A percentile compares a stretch with the other conserved stretches of the same genome.
These are phyloP conservation scores for Petrocephalus schoutedeni DNA, from an alignment of 2,797 vertebrate genomes.

Conservation along the genomic window DNA sequence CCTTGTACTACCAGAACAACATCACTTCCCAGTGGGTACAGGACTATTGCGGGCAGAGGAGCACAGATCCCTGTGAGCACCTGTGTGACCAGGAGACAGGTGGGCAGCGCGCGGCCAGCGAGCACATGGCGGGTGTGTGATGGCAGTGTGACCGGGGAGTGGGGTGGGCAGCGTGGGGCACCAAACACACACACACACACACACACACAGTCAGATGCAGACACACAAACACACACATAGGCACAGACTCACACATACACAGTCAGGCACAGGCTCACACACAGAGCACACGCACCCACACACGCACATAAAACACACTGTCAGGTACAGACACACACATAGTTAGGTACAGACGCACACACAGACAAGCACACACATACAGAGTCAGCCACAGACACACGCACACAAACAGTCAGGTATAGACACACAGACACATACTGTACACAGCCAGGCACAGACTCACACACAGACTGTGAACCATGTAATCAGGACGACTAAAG, in stretches of 20 bases:
- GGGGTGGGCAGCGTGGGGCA: background rate
- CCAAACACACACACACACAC: background rate
- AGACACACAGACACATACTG: background rate
- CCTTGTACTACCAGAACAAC: constrained; percentile 92
- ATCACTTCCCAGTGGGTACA: constrained; percentile 86
- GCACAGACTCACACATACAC: background rate
- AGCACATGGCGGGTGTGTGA: background rate
- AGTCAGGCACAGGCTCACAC: background rate
- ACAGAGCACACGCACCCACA: background rate
- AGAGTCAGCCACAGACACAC: background rate
- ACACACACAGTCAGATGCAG: constrained; percentile 15
- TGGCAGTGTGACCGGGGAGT: background rate
- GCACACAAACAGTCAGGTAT: background rate
- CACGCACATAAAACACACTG: too few relatives aligned
- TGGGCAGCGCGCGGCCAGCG: constrained; percentile 50
- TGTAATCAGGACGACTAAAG: background rate
- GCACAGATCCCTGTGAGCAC: constrained; percentile 89
- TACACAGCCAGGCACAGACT: background rate
- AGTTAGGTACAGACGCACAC: background rate
- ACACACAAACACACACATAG: background rate
- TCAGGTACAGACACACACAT: background rate
- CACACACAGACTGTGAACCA: background rate
- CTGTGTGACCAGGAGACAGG: constrained; percentile 92
- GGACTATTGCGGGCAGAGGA: constrained; percentile 91
- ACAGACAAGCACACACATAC: background rate